A percentile compares a stretch with the other conserved stretches of the same genome.
phyloP scores from a whole-genome alignment of 2,888 invertebrate genomes.

The Cantharis lateralis region DNA sequence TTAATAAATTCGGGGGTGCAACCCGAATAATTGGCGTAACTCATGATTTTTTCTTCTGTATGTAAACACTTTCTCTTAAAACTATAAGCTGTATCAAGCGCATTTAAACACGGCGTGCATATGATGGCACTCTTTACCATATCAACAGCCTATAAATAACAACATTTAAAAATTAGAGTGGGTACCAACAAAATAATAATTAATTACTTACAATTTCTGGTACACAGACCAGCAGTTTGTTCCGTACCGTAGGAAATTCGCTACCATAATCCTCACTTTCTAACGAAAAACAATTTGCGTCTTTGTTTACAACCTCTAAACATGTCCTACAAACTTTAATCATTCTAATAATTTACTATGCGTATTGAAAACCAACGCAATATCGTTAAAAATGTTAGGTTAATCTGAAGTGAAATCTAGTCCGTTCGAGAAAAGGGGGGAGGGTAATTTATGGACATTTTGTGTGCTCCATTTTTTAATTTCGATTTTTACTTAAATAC shows the following conservation, averaged over 20 bases:
- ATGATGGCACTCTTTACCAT: slow-evolving; percentile 12
- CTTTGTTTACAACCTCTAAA: slow-evolving; percentile 12
- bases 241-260: slow-evolving; percentile 10
- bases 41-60: slow-evolving; percentile 15
- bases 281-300: slow-evolving; percentile 6
- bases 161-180: background rate
- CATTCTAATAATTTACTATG: background rate
- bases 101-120: slow-evolving; percentile 9
- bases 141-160: slow-evolving; percentile 18
- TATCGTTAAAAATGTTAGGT: background rate
- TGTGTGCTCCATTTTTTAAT: background rate
- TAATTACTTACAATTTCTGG: slow-evolving; percentile 16
- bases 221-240: slow-evolving; percentile 13
- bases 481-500: background rate
- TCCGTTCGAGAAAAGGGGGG: background rate
- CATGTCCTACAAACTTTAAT: slow-evolving; percentile 16
- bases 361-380: background rate
- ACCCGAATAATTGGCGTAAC: slow-evolving; percentile 5
- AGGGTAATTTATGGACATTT: background rate
- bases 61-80: slow-evolving; percentile 20
- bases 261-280: slow-evolving; percentile 5
- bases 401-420: background rate
- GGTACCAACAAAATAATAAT: background rate
- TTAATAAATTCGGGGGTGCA: slow-evolving; percentile 6
- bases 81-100: slow-evolving; percentile 15